Evolutionary conservation across 1,140 invertebrate species (phyloP).

Genomic region (Zaprionus capensis): DNA sequence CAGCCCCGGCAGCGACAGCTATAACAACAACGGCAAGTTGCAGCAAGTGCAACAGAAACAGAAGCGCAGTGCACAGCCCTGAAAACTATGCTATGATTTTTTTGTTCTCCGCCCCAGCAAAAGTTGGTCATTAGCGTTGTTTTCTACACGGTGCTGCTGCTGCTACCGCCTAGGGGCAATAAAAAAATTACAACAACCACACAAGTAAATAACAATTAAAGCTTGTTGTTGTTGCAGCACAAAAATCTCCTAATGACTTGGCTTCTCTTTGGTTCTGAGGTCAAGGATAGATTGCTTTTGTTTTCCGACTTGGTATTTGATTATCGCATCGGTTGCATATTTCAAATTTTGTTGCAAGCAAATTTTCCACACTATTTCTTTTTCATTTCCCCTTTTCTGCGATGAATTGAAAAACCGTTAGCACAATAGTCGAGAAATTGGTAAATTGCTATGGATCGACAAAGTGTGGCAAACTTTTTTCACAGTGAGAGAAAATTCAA

Average conservation of each 20-base stretch:
- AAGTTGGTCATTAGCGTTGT: slow-evolving; percentile 80
- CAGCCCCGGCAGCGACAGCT: slow-evolving; percentile 34
- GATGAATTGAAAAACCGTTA: slow-evolving; percentile 30
- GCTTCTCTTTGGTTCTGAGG: slow-evolving; percentile 45
- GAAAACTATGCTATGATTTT: slow-evolving; percentile 68
- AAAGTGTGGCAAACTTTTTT: background rate
- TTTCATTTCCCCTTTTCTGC: background rate
- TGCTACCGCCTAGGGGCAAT: slow-evolving; percentile 34
- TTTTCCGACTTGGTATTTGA: slow-evolving; percentile 8
- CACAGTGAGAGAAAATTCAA: background rate
- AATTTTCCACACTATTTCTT: slow-evolving; percentile 4
- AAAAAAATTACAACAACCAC: slow-evolving; percentile 33
- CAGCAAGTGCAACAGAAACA: slow-evolving; percentile 27
- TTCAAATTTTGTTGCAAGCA: slow-evolving; percentile 50
- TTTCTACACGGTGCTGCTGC: slow-evolving; percentile 48
- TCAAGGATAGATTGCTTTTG: slow-evolving; percentile 66
- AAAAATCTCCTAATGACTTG: slow-evolving; percentile 73
- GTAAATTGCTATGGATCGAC: background rate
- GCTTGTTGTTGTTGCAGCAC: slow-evolving; percentile 58
- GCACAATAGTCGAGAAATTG: background rate
- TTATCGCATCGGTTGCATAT: slow-evolving; percentile 54
- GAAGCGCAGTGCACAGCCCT: slow-evolving; percentile 39
- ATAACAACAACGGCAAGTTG: slow-evolving; percentile 13
- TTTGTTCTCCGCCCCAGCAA: slow-evolving; percentile 52
- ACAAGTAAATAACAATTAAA: slow-evolving; percentile 78